Base-by-base conservation (phyloP, 2,888 invertebrate species). In the Podabrus alpinus region DNA sequence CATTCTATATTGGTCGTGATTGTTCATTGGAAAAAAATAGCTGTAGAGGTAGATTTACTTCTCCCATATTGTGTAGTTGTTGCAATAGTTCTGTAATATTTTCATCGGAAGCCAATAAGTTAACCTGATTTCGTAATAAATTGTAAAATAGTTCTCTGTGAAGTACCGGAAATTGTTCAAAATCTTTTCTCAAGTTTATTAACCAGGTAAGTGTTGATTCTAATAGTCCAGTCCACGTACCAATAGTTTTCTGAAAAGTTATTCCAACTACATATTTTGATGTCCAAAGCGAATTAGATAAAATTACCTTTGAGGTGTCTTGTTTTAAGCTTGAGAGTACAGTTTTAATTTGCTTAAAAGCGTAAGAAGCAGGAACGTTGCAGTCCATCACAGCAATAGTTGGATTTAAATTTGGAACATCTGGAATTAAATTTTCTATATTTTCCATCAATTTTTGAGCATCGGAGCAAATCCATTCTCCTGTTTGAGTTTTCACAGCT, bases 61-160 rank as follows among this genome's bases (percentile, higher is more conserved):
- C 92, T 79, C 92, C 92, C 86, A 92, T 90, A 17, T 90, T 86
- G 82, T 92, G 91, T 69, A 93, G 86, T 82, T 92, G 92, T 78
- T 90, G 89, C 59, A 92, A 88, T 24, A 93, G 85, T 82, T 92
- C 90, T 72, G 89, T 87, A 80, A 92, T 89, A 83, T 93, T 92
- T 19, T 90, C 90, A 80, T 92, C 91, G 15, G 91, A 90, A 7
- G 92, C 91, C 72, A 93, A 85, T 15, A 92, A 89, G 85, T 93
- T 93, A 21, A 93, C 90, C 80, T 92, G 90, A 59, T 85, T 84
- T 72, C 91, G 86, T 59, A 91, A 85, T 79, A 89, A 85, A 61
- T 90, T 89, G 15, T 90, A 87, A 84, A 93, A 92, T 71, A 88
- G 88, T 19, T 88, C 87, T 89, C 90, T 91, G 10, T 90, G 88